phyloP scores from a whole-genome alignment of 1,140 invertebrate species.

The Drosophila serrata region DNA sequence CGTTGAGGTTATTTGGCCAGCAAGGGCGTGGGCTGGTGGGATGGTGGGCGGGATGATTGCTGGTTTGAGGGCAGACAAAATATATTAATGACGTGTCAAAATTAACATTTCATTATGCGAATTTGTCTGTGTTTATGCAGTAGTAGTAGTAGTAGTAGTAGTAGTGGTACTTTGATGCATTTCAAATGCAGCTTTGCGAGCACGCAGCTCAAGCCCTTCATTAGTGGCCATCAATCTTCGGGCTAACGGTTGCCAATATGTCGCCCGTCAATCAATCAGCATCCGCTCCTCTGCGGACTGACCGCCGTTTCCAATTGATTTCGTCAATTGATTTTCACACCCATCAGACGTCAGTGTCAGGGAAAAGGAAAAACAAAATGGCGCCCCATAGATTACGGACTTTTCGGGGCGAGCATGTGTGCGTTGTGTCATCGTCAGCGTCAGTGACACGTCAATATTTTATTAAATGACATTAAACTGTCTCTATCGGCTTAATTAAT shows the following conservation, averaged over 20 bases:
- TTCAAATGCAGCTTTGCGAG: constrained; percentile 40
- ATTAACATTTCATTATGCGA: constrained; percentile 85
- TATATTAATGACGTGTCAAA: constrained; percentile 85
- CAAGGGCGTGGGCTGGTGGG: constrained; percentile 11
- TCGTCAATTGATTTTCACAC: constrained; percentile 85
- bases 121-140: constrained; percentile 48
- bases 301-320: constrained; percentile 85
- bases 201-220: constrained; percentile 20
- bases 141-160: constrained; percentile 5
- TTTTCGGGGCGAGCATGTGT: constrained; percentile 25
- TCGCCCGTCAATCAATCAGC: constrained; percentile 83
- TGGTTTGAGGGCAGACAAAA: constrained; percentile 69
- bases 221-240: constrained; percentile 69
- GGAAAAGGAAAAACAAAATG: constrained; percentile 75
- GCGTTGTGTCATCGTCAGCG: constrained; percentile 70
- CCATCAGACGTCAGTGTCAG: constrained; percentile 71
- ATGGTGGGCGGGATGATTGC: neutral
- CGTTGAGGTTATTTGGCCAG: constrained; percentile 37
- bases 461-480: constrained; percentile 86
- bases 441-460: constrained; percentile 85
- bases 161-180: constrained; percentile 26
- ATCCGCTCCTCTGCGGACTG: constrained; percentile 47
- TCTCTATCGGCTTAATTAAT: constrained; percentile 85
- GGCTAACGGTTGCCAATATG: constrained; percentile 64
- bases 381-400: constrained; percentile 57